phyloP scores from a whole-genome alignment of 1,140 invertebrate species.

The Procambarus clarkii region DNA sequence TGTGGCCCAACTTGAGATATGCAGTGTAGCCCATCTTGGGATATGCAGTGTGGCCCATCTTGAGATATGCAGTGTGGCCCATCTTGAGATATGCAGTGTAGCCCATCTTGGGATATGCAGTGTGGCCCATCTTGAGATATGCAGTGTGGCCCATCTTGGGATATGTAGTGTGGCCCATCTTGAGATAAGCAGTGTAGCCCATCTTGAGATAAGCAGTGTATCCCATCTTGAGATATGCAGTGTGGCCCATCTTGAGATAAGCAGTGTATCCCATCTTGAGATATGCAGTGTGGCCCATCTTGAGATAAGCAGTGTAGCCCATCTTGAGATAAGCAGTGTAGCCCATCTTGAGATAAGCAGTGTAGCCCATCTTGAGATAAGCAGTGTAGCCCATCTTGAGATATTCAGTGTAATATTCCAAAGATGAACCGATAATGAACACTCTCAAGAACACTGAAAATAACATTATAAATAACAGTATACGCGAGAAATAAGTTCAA shows the following conservation, averaged over 20 bases:
- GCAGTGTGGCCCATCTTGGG: neutral
- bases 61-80: neutral
- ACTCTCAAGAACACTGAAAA: too few species aligned
- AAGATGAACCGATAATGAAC: neutral
- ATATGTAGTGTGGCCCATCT: neutral
- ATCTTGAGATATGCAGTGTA: slow-evolving; percentile 6
- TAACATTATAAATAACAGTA: neutral
- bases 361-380: neutral
- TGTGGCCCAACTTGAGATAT: slow-evolving; percentile 28
- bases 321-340: neutral
- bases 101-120: neutral
- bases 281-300: neutral
- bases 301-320: neutral
- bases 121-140: slow-evolving; percentile 26
- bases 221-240: neutral
- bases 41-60: too few species aligned
- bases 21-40: too few species aligned
- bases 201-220: neutral
- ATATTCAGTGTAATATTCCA: slow-evolving; percentile 26
- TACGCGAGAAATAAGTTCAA: neutral
- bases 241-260: slow-evolving; percentile 26
- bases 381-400: slow-evolving; percentile 16
- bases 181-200: neutral
- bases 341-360: slow-evolving; percentile 16
- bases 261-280: neutral